These are phyloP conservation scores for Colletes latitarsis DNA, from an alignment of 1,140 invertebrate genomes.

Conservation along the genomic window DNA sequence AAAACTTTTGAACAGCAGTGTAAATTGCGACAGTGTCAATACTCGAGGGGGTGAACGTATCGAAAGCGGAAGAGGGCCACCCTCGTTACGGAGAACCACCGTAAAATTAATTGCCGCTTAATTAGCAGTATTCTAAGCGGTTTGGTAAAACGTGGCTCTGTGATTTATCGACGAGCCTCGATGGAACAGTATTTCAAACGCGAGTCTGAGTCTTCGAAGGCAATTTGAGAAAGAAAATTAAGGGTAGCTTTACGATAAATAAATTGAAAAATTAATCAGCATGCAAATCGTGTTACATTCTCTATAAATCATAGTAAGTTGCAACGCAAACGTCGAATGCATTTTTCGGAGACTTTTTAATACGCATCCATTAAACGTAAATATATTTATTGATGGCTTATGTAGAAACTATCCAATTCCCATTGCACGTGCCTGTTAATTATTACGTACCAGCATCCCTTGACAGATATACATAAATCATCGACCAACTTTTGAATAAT, in stretches of 20 bases:
- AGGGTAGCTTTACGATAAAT: too few species aligned
- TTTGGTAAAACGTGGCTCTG: neutral
- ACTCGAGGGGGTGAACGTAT: conserved; percentile 5
- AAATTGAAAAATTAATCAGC: too few species aligned
- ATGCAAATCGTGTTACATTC: too few species aligned
- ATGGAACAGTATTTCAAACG: neutral
- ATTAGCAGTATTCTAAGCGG: conserved; percentile 35
- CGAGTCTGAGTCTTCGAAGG: too few species aligned
- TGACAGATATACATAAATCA: neutral
- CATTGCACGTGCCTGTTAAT: neutral
- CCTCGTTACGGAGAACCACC: neutral
- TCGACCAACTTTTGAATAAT: neutral
- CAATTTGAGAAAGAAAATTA: too few species aligned
- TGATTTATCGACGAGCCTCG: neutral
- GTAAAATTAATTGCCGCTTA: conserved; percentile 13
- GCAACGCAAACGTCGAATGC: too few species aligned
- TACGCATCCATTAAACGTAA: too few species aligned
- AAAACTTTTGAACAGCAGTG: too few species aligned
- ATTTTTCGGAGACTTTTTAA: too few species aligned
- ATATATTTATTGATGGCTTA: neutral
- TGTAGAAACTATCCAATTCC: neutral
- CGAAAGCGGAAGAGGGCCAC: conserved; percentile 36
- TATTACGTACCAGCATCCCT: neutral
- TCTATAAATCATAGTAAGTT: too few species aligned
- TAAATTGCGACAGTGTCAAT: neutral